These are phyloP conservation scores for Megaceryle maxima DNA, from an alignment of 2,113 vertebrate species.

Conservation along the genomic window DNA sequence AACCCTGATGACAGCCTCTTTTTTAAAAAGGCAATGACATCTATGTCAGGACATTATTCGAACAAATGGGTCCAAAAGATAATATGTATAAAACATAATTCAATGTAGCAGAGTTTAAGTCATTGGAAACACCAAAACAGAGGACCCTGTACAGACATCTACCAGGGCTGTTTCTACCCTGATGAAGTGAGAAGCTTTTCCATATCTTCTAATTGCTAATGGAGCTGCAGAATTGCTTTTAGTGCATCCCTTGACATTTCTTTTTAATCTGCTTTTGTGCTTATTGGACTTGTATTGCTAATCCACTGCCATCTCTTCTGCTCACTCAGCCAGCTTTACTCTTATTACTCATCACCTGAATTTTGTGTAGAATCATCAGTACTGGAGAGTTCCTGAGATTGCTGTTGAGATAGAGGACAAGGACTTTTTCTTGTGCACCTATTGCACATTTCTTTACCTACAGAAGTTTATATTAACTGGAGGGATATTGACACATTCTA, in stretches of 20 bases:
- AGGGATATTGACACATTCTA: neutral
- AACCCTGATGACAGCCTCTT: neutral
- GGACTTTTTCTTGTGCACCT: neutral
- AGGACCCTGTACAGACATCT: neutral
- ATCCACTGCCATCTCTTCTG: neutral
- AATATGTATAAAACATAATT: neutral
- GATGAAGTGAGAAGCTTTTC: neutral
- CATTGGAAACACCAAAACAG: neutral
- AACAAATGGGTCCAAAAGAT: neutral
- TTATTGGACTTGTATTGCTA: neutral
- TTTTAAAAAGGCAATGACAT: neutral
- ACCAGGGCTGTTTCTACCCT: neutral
- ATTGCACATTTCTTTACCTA: neutral
- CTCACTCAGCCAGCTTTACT: neutral
- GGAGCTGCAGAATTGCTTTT: neutral
- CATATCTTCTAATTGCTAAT: neutral
- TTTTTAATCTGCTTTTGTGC: neutral
- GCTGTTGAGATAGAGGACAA: neutral
- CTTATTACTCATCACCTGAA: neutral
- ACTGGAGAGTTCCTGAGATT: neutral
- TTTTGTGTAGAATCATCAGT: neutral
- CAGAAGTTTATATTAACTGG: neutral
- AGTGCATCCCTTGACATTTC: neutral
- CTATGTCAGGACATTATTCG: fast-evolving
- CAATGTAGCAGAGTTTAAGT: neutral